These are phyloP conservation scores for Drosophila pseudotakahashii DNA, from an alignment of 2,888 invertebrate genomes.

Conservation along the genomic window DNA sequence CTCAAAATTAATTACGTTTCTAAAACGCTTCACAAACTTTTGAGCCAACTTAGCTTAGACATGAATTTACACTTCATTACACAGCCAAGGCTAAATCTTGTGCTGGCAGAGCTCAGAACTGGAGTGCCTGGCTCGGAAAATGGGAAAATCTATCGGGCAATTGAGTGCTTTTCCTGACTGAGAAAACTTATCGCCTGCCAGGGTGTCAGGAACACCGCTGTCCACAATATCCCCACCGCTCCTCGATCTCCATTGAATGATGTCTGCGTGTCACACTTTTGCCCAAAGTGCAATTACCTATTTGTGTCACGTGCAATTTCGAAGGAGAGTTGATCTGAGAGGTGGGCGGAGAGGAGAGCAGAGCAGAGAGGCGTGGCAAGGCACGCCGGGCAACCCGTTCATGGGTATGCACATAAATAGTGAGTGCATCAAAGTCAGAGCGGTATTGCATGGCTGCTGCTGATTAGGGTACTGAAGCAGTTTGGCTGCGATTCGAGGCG, in stretches of 20 bases:
- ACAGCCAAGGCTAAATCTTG: conserved; percentile 2
- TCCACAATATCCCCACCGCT: conserved; percentile 4
- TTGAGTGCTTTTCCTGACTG: conserved; percentile 35
- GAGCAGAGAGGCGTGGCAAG: conserved; percentile 16
- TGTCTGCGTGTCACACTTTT: conserved; percentile 47
- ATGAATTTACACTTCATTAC: conserved; percentile 18
- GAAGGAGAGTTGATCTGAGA: conserved; percentile 1
- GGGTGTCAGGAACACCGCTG: conserved; percentile 29
- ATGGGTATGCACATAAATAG: conserved; percentile 52
- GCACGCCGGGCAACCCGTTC: conserved; percentile 6
- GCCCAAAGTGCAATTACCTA: conserved; percentile 75
- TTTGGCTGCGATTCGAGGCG: conserved; percentile 46
- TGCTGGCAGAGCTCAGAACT: not conserved
- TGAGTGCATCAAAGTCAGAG: conserved; percentile 59
- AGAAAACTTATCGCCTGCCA: conserved; percentile 32
- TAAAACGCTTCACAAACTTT: conserved; percentile 7
- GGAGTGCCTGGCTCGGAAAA: conserved; percentile 1
- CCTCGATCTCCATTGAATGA: conserved; percentile 36
- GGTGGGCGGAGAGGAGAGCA: not conserved
- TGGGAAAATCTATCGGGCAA: conserved; percentile 21
- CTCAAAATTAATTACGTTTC: conserved; percentile 1
- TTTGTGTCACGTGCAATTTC: conserved; percentile 77
- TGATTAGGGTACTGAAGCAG: conserved; percentile 63
- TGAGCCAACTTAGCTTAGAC: not conserved
- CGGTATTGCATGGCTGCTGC: conserved; percentile 44